Evolutionary conservation across 1,140 invertebrate species (phyloP).

Genomic region (Diabrotica virgifera): DNA sequence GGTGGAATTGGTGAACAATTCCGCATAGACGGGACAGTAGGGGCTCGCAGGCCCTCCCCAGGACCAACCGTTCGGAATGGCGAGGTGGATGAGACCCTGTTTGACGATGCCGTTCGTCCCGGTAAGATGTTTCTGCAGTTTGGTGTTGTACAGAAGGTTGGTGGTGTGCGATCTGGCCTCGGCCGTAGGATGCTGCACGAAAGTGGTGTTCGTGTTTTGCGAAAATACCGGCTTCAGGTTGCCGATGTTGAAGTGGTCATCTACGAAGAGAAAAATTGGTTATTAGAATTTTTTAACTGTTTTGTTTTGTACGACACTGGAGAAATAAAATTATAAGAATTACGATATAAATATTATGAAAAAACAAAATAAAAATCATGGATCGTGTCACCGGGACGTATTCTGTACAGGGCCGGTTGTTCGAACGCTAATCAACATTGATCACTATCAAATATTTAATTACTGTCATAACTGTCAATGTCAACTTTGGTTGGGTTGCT

Average conservation of each 20-base stretch:
- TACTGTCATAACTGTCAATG: too few relatives aligned
- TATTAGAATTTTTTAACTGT: background rate
- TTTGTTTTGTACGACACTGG: too few relatives aligned
- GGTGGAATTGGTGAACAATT: slow-evolving; percentile 44
- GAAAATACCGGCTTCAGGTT: slow-evolving; percentile 37
- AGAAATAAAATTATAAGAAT: too few relatives aligned
- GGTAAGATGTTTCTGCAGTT: slow-evolving; percentile 39
- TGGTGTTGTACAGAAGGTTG: slow-evolving; percentile 38
- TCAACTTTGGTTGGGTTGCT: too few relatives aligned
- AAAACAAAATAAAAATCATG: too few relatives aligned
- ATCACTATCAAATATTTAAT: too few relatives aligned
- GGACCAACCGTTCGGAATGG: slow-evolving; percentile 75
- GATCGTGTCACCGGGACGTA: too few relatives aligned
- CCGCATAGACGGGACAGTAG: slow-evolving; percentile 70
- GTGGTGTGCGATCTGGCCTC: slow-evolving; percentile 24
- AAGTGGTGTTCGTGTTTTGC: slow-evolving; percentile 36
- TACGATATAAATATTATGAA: too few relatives aligned
- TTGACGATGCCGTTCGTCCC: slow-evolving; percentile 62
- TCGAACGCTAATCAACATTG: too few relatives aligned
- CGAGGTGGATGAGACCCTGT: slow-evolving; percentile 69
- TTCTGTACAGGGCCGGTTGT: too few relatives aligned
- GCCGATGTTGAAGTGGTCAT: slow-evolving; percentile 27
- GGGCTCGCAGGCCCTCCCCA: slow-evolving; percentile 74
- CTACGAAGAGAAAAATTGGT: slow-evolving; percentile 26
- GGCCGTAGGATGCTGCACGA: slow-evolving; percentile 23